phyloP scores from a whole-genome alignment of 2,888 invertebrate genomes.

The Eulithis prunata region DNA sequence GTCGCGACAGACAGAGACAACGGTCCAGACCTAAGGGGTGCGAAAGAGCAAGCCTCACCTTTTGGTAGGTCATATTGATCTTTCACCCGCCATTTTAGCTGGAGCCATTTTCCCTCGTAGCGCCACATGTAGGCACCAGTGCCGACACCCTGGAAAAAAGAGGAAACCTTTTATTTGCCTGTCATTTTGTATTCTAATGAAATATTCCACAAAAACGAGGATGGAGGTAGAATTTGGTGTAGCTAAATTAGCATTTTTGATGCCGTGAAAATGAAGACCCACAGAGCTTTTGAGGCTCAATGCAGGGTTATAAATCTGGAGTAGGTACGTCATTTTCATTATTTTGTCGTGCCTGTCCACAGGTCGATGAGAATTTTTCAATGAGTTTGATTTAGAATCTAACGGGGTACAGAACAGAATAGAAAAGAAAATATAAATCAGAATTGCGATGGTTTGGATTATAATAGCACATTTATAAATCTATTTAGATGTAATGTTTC shows the following conservation, averaged over 20 bases:
- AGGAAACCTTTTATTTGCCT: conserved; percentile 74
- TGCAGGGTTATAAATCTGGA: conserved; percentile 48
- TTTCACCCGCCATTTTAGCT: conserved; percentile 83
- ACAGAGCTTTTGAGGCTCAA: conserved; percentile 43
- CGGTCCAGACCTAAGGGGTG: conserved; percentile 44
- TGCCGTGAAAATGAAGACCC: conserved; percentile 63
- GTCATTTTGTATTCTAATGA: conserved; percentile 79
- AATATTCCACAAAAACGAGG: conserved; percentile 69
- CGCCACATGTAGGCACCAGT: conserved; percentile 71
- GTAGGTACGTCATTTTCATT: conserved; percentile 38
- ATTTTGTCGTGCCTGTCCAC: conserved; percentile 31
- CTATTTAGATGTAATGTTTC: no score
- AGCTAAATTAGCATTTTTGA: conserved; percentile 73
- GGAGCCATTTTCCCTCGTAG: conserved; percentile 78
- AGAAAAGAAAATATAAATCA: no score
- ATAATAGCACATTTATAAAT: no score
- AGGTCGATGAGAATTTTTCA: conserved; percentile 11
- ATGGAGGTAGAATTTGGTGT: conserved; percentile 65
- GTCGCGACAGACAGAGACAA: conserved; percentile 64
- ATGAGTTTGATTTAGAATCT: conserved; percentile 14
- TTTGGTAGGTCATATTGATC: conserved; percentile 84
- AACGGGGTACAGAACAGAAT: not conserved
- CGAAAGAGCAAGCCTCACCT: conserved; percentile 64
- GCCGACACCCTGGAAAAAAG: conserved; percentile 63
- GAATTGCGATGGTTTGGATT: no score